Base-by-base conservation (phyloP, 2,888 invertebrate genomes). In the Tiliacea aurago region DNA sequence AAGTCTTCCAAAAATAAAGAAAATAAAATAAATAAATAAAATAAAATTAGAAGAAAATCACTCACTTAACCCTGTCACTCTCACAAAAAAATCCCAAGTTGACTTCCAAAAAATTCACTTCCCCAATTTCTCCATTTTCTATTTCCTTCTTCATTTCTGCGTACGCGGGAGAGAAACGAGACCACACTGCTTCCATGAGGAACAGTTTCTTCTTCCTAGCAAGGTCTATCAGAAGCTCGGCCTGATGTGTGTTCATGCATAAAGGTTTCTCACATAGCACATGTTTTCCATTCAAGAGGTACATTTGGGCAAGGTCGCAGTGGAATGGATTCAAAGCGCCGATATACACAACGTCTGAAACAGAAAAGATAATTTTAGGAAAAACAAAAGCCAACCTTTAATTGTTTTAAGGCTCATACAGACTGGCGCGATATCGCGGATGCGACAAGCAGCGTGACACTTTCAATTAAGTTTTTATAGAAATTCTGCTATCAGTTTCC, bases 221-320 rank as follows among this genome's bases (percentile, higher is more conserved):
- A 0, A 97, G 90, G 33, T 97, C 94, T 13, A 98, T 94, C 59
- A 99, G 94, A 82, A 97, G 97, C 78, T 97, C 95, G 0, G 97
- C 97, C 92, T 99, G 98, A 86, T 97, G 97, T 64, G 96, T 94
- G 91, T 98, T 98, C 95, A 99, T 94, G 64, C 98, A 98, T 79
- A 99, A 93, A 0, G 99, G 99, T 92, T 99, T 99, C 93, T 99
- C 99, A 91, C 99, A 98, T 4, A 99, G 95, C 0, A 99, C 98
- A 88, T 98, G 98, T 92, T 99, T 99, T 0, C 98, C 98, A 87
- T 97, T 96, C 78, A 98, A 97, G 33, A 99, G 93, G 97, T 98
- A 98, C 73, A 98, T 88, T 90, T 97, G 97, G 0, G 97, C 95
- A 6, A 98, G 93, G 43, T 97, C 96, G 83, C 97, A 97, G 93